These are phyloP conservation scores for Apotomis turbidana DNA, from an alignment of 2,888 invertebrate species.

Conservation along the genomic window DNA sequence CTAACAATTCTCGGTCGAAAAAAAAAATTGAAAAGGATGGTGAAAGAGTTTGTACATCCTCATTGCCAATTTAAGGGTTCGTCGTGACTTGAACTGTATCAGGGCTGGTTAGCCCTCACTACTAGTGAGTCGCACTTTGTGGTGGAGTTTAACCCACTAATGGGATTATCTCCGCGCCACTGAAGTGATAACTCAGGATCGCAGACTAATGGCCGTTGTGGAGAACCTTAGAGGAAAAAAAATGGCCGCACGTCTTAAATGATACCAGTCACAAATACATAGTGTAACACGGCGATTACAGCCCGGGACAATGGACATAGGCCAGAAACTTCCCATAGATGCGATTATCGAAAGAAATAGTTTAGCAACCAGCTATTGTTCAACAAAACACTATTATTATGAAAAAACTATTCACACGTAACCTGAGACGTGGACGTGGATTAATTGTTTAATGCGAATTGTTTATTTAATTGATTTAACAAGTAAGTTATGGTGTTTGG, in stretches of 20 bases:
- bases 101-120: too few relatives aligned
- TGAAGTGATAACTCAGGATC: too few relatives aligned
- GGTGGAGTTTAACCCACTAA: too few relatives aligned
- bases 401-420: conserved; percentile 37
- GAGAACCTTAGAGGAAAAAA: too few relatives aligned
- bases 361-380: conserved; percentile 39
- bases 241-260: background rate
- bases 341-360: conserved; percentile 37
- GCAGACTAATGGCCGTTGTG: too few relatives aligned
- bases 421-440: conserved; percentile 7
- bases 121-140: too few relatives aligned
- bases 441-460: conserved; percentile 28
- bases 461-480: conserved; percentile 24
- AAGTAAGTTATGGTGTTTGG: background rate
- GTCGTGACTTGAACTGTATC: too few relatives aligned
- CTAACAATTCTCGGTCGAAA: too few relatives aligned
- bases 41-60: too few relatives aligned
- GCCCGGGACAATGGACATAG: conserved; percentile 14
- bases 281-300: conserved; percentile 17
- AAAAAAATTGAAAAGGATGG: too few relatives aligned
- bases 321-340: conserved; percentile 24
- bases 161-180: too few relatives aligned
- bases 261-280: conserved; percentile 10
- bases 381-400: conserved; percentile 36
- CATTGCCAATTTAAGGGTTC: too few relatives aligned